phyloP scores from a whole-genome alignment of 2,888 invertebrate species.

The Catocala nupta region DNA sequence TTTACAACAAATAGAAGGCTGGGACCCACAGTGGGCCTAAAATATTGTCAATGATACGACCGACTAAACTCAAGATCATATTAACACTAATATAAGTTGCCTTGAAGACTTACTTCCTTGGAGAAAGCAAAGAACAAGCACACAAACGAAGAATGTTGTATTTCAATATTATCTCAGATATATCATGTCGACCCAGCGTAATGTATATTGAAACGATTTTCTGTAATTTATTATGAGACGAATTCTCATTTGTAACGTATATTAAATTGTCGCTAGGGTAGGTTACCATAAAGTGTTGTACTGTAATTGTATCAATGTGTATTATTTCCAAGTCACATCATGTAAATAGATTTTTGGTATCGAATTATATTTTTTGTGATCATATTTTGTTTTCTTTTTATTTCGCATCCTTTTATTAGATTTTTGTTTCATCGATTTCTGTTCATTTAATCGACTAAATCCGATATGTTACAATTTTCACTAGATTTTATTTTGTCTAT shows the following conservation, averaged over 20 bases:
- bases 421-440: conserved; percentile 32
- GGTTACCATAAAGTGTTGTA: conserved; percentile 57
- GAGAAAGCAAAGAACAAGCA: too few species aligned
- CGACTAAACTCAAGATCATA: too few species aligned
- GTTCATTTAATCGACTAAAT: conserved; percentile 30
- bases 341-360: conserved; percentile 81
- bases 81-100: too few species aligned
- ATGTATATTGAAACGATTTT: conserved; percentile 48
- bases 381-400: conserved; percentile 63
- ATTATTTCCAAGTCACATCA: conserved; percentile 58
- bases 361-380: conserved; percentile 85
- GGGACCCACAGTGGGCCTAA: too few species aligned
- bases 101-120: too few species aligned
- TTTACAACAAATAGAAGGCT: too few species aligned
- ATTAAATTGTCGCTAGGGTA: conserved; percentile 48
- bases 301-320: conserved; percentile 43
- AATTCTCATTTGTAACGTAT: conserved; percentile 43
- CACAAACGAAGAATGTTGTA: conserved; percentile 1
- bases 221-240: conserved; percentile 54
- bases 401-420: too few species aligned
- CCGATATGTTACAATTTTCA: conserved; percentile 9
- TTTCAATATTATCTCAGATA: conserved; percentile 6
- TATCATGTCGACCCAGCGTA: conserved; percentile 32
- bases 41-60: too few species aligned
- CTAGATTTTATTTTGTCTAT: too few species aligned